These are phyloP conservation scores for Esperia sulphurella DNA, from an alignment of 2,888 invertebrate species.

Conservation along the genomic window DNA sequence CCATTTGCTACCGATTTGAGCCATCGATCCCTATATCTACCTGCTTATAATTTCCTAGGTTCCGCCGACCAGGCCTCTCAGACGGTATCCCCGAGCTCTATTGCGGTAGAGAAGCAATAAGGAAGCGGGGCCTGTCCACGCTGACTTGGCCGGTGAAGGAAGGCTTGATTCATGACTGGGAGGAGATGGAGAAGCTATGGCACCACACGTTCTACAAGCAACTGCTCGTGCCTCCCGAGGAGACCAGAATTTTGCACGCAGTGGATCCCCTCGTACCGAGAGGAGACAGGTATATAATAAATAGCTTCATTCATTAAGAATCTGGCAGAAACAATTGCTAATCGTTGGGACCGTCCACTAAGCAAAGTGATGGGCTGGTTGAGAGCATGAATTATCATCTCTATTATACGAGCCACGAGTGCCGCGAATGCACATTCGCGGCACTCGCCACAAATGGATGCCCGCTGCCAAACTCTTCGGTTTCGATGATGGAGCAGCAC, in stretches of 20 bases:
- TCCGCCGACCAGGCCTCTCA: conserved; percentile 34
- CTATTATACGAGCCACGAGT: no score
- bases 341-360: no score
- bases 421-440: no score
- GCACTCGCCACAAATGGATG: no score
- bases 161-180: conserved; percentile 89
- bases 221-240: conserved; percentile 89
- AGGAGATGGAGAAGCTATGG: conserved; percentile 94
- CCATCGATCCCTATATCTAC: no score
- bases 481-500: no score
- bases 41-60: conserved; percentile 25
- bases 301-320: no score
- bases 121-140: conserved; percentile 65
- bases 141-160: conserved; percentile 88
- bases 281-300: conserved; percentile 74
- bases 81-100: conserved; percentile 65
- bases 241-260: conserved; percentile 87
- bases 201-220: conserved; percentile 92
- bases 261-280: conserved; percentile 90
- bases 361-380: no score
- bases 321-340: no score
- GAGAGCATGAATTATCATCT: no score
- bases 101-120: conserved; percentile 81
- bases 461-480: no score
- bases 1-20: no score